A percentile compares a stretch with the other conserved stretches of the same genome.
phyloP scores from a whole-genome alignment of 1,140 invertebrate species.

The Camponotus vicinus region DNA sequence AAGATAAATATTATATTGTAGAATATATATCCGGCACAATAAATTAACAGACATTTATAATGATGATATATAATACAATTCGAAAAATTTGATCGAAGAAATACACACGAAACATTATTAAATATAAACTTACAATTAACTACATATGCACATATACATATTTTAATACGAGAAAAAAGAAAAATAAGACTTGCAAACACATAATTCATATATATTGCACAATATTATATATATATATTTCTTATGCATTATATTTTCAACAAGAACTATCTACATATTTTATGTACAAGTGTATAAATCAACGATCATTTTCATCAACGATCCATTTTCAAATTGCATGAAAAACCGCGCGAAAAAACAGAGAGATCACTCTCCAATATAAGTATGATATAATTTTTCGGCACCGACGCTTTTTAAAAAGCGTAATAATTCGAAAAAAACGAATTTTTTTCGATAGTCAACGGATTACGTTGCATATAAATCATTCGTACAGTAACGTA shows the following conservation, averaged over 20 bases:
- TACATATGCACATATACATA: background rate
- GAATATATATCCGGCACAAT: conserved; percentile 32
- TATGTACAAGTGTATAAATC: conserved; percentile 53
- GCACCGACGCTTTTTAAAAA: conserved; percentile 44
- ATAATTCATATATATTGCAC: conserved; percentile 25
- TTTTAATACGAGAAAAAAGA: background rate
- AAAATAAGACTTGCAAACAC: conserved; percentile 12
- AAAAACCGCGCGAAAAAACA: conserved; percentile 9
- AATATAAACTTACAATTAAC: conserved; percentile 27
- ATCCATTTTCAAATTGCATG: conserved; percentile 54
- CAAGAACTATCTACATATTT: conserved; percentile 66
- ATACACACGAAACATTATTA: background rate
- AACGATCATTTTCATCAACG: conserved; percentile 35
- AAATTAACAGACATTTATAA: conserved; percentile 52
- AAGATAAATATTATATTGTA: conserved; percentile 56
- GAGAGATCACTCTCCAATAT: conserved; percentile 33
- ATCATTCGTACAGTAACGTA: conserved; percentile 45
- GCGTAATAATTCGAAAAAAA: conserved; percentile 34
- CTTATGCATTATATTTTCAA: conserved; percentile 50
- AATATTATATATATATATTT: conserved; percentile 24
- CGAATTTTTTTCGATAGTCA: conserved; percentile 43
- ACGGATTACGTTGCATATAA: conserved; percentile 31
- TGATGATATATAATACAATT: conserved; percentile 23
- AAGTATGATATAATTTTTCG: background rate
- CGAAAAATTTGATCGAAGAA: conserved; percentile 13